Base-by-base conservation (phyloP, 92 coral and sea anemone species). In the Pocillopora grandis region DNA sequence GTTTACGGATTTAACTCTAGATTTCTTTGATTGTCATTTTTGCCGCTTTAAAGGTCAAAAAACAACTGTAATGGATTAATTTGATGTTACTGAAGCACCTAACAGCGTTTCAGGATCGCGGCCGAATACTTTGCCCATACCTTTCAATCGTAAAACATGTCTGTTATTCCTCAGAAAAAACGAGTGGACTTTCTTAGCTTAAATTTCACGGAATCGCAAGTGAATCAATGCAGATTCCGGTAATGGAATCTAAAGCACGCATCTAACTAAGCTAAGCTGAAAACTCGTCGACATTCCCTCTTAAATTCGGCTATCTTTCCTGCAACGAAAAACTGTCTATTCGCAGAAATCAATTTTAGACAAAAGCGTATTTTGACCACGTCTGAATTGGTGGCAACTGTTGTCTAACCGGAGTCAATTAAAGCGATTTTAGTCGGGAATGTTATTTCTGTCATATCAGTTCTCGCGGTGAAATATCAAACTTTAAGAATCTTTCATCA, bases 121-220 rank as follows among this genome's bases (percentile, higher is more conserved):
- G 42, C 13, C 52, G 72, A 42, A 62, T 63, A 82, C 48, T 62
- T 62, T 69, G 71, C 79, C 42, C 58, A 18, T 20, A 63, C 62
- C 71, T 82, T 82, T 82, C 79, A 82, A 36, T 79, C 61, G 18
- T 3, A 72, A 64, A 12, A 19, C 20, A 37, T 31, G 70, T 62
- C 79, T 82, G 86, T 82, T 37, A 48, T 72, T n/a, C 58, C 57
- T 82, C 86, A 82, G 12, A 10, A 72, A 62, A 49, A 37, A 62
- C 12, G 65, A 82, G 86, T 82, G 70, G 42, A 48, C 63, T 82
- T 82, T 82, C 79, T 72, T 7, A 42, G 52, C 52, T 42, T 48
- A 71, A 21, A 48, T 82, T 82, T 82, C 77, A 48, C 64, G 33
- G 18, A 82, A 82, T 82, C 86, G 62, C 58, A 71, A 72, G 17